Conservation (phyloP, 2,113 vertebrate species). For the Colaptes auratus region DNA sequence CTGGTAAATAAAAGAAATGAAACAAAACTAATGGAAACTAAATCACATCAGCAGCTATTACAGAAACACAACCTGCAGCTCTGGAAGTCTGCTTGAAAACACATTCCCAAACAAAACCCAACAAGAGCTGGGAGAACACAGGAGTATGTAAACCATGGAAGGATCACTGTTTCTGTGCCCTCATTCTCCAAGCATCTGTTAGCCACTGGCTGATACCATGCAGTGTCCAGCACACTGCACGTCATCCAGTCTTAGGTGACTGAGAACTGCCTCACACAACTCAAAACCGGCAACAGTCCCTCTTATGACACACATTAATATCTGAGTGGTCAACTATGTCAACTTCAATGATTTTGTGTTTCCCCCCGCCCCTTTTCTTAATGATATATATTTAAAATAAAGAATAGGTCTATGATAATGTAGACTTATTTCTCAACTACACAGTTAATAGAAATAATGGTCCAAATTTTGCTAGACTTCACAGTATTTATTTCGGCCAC, state of each 20-base stretch:
- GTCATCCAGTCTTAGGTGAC: rapidly evolving
- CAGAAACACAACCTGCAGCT: not conserved
- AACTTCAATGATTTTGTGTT: not conserved
- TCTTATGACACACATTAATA: not conserved
- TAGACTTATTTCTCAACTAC: not conserved
- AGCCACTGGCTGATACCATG: not conserved
- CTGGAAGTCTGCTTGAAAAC: not conserved
- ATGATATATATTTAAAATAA: not conserved
- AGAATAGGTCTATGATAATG: not conserved
- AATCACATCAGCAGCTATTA: not conserved
- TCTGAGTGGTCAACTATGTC: not conserved
- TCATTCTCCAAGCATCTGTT: not conserved
- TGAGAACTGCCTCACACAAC: not conserved
- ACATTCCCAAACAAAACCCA: not conserved
- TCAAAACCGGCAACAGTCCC: not conserved
- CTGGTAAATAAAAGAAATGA: not conserved
- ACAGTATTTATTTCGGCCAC: not conserved
- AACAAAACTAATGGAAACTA: not conserved
- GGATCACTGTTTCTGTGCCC: rapidly evolving
- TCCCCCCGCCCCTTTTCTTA: too few species aligned
- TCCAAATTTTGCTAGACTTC: not conserved
- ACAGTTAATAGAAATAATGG: not conserved
- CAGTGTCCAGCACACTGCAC: not conserved
- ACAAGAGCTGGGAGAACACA: not conserved
- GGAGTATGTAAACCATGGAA: not conserved